These are phyloP conservation scores for Alexandromys fortis DNA, from an alignment of 2,113 vertebrate species.

Conservation along the genomic window DNA sequence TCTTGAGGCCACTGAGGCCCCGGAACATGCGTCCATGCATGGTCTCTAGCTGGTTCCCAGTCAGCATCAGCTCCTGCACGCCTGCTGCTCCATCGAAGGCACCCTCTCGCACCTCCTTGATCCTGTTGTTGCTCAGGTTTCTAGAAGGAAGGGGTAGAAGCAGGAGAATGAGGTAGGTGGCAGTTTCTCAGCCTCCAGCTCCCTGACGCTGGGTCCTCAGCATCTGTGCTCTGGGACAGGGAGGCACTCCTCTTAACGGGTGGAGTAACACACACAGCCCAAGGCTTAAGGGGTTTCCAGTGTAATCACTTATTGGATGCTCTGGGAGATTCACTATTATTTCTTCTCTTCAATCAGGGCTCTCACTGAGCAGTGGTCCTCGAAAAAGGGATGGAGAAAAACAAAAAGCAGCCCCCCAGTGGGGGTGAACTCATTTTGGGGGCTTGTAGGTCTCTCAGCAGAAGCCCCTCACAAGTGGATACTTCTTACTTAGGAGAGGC, in stretches of 20 bases:
- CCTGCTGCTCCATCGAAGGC: slow-evolving; percentile 91
- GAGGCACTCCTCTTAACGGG: rapidly evolving
- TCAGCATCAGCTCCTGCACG: slow-evolving; percentile 94
- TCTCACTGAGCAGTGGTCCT: not conserved
- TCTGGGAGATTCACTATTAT: not conserved
- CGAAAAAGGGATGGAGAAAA: not conserved
- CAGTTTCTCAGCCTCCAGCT: rapidly evolving
- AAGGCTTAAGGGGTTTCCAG: not conserved
- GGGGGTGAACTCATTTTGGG: not conserved
- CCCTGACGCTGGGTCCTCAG: not conserved
- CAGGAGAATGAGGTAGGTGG: not conserved
- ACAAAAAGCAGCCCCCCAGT: rapidly evolving
- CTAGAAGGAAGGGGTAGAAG: slow-evolving; percentile 80
- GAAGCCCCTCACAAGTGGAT: rapidly evolving
- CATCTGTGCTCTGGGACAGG: too few species aligned
- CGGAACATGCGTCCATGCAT: slow-evolving; percentile 93
- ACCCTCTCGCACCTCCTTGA: slow-evolving; percentile 95
- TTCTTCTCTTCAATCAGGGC: not conserved
- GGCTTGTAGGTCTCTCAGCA: not conserved
- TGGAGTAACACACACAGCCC: not conserved
- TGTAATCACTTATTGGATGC: not conserved
- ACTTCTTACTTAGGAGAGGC: not conserved
- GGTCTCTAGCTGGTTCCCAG: slow-evolving; percentile 93
- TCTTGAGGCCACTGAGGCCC: slow-evolving; percentile 94
- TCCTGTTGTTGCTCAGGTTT: slow-evolving; percentile 97